Percentiles rank a stretch among this genome's conserved stretches.
Conservation (phyloP, 2,888 invertebrate genomes). For the Parthenolecanium corni region DNA sequence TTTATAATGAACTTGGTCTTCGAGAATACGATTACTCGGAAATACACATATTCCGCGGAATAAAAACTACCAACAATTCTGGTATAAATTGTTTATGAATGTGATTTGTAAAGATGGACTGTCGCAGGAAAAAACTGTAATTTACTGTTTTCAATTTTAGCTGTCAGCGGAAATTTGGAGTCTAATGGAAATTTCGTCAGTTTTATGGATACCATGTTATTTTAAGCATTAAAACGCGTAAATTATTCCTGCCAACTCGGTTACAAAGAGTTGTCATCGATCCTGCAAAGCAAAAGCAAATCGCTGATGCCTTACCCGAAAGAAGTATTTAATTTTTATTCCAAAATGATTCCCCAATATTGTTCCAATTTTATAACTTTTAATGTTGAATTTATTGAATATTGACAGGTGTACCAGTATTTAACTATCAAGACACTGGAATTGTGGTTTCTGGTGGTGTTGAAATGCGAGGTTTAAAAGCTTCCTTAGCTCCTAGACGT, state of each 20-base stretch:
- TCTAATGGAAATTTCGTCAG: slow-evolving; percentile 92
- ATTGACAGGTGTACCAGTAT: slow-evolving; percentile 38
- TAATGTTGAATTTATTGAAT: not conserved
- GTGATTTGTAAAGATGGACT: too few relatives aligned
- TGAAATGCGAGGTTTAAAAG: slow-evolving; percentile 79
- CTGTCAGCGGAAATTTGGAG: slow-evolving; percentile 56
- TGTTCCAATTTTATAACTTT: not conserved
- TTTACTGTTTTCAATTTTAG: slow-evolving; percentile 35
- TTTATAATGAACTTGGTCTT: slow-evolving; percentile 76
- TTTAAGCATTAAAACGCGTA: slow-evolving; percentile 59
- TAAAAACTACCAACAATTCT: slow-evolving; percentile 57
- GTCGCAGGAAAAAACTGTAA: too few relatives aligned
- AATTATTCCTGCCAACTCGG: slow-evolving; percentile 80
- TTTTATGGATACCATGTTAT: slow-evolving; percentile 94
- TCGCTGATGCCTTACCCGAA: slow-evolving; percentile 37
- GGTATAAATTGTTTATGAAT: slow-evolving; percentile 39
- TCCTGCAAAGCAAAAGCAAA: slow-evolving; percentile 53
- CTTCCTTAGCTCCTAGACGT: slow-evolving; percentile 76
- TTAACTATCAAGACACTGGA: slow-evolving; percentile 57
- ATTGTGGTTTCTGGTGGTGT: slow-evolving; percentile 71
- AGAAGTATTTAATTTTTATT: slow-evolving; percentile 37
- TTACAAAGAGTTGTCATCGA: slow-evolving; percentile 71
- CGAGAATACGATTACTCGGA: slow-evolving; percentile 79
- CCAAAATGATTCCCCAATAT: not conserved
- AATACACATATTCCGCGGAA: slow-evolving; percentile 71